phyloP scores from a whole-genome alignment of 1,140 invertebrate species.

The Arctopsyche grandis region DNA sequence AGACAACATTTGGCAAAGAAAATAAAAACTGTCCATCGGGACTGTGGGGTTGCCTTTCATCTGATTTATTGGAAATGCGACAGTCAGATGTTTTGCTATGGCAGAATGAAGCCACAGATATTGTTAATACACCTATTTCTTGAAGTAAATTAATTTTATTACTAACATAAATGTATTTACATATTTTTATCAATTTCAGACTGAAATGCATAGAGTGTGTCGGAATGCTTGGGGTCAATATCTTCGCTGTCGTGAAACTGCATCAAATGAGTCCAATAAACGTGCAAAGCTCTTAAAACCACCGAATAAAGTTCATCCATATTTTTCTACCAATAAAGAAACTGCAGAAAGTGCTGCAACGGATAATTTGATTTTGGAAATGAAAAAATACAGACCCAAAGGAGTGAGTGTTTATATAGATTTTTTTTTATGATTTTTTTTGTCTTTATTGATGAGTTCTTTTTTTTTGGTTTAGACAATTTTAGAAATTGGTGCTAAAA shows the following conservation, averaged over 20 bases:
- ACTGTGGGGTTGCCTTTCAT: slow-evolving; percentile 83
- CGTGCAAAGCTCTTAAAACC: slow-evolving; percentile 72
- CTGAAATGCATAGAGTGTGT: slow-evolving; percentile 79
- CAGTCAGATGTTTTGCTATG: slow-evolving; percentile 80
- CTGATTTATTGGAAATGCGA: slow-evolving; percentile 84
- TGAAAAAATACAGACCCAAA: slow-evolving; percentile 86
- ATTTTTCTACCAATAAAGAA: slow-evolving; percentile 57
- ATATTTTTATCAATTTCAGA: slow-evolving; percentile 62
- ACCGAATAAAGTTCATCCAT: slow-evolving; percentile 61
- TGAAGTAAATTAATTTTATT: not conserved
- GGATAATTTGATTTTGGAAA: slow-evolving; percentile 74
- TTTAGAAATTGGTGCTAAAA: slow-evolving; percentile 89
- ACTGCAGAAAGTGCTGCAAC: slow-evolving; percentile 45
- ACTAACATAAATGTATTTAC: slow-evolving; percentile 2
- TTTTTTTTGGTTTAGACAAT: slow-evolving; percentile 85
- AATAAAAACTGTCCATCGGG: slow-evolving; percentile 64
- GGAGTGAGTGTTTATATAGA: slow-evolving; percentile 72
- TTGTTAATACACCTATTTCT: slow-evolving; percentile 66
- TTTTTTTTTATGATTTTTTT: slow-evolving; percentile 24
- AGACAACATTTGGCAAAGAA: slow-evolving; percentile 51
- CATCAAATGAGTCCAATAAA: slow-evolving; percentile 89
- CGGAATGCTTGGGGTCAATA: slow-evolving; percentile 94
- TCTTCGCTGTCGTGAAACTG: slow-evolving; percentile 82
- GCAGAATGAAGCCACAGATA: slow-evolving; percentile 78
- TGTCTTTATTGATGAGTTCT: slow-evolving; percentile 29